Conservation (phyloP, 2,888 invertebrate species). For the Leptothorax acervorum region DNA sequence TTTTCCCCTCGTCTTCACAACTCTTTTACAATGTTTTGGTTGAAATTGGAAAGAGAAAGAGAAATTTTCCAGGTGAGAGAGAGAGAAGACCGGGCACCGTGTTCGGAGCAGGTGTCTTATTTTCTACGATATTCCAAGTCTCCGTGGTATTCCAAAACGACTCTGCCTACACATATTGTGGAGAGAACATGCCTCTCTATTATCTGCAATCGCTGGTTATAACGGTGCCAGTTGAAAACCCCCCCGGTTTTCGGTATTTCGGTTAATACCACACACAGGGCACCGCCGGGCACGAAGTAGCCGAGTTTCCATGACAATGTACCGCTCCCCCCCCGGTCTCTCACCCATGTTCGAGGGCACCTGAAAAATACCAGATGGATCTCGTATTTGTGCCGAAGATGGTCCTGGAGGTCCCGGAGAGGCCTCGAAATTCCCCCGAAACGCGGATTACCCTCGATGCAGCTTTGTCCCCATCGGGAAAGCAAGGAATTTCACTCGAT, state of each 20-base stretch:
- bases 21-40: too few species aligned
- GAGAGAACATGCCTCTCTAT: constrained; percentile 27
- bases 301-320: constrained; percentile 66
- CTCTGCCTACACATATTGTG: constrained; percentile 3
- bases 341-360: constrained; percentile 63
- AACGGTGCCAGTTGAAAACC: constrained; percentile 37
- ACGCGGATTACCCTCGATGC: constrained; percentile 31
- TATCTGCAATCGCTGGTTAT: constrained; percentile 36
- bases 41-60: neutral
- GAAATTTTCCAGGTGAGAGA: neutral
- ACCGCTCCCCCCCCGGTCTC: neutral
- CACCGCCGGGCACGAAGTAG: constrained; percentile 42
- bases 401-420: constrained; percentile 23
- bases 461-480: neutral
- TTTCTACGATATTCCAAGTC: neutral
- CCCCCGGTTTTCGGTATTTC: constrained; percentile 46
- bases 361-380: constrained; percentile 64
- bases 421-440: constrained; percentile 51
- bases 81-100: neutral
- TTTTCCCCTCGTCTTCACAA: neutral
- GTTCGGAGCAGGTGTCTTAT: constrained; percentile 4
- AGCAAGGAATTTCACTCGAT: neutral
- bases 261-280: constrained; percentile 66
- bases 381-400: constrained; percentile 54
- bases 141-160: constrained; percentile 8